Conservation (phyloP, 2,888 invertebrate genomes). For the Eurytoma adleriae region DNA sequence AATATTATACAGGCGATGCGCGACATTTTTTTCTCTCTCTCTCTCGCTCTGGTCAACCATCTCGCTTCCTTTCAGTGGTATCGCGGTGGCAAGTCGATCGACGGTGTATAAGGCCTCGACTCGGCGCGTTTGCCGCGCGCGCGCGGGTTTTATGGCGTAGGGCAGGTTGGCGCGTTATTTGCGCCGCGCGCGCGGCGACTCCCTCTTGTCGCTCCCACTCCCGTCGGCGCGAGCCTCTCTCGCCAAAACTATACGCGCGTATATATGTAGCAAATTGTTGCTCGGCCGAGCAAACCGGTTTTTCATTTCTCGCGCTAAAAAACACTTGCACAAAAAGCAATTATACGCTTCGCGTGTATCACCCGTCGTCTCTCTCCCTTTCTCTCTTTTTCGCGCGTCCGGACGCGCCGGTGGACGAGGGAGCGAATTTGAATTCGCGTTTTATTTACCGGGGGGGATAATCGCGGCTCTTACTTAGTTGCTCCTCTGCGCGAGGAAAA, state of each 20-base stretch:
- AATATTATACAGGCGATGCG: conserved; percentile 47
- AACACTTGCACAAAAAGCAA: conserved; percentile 49
- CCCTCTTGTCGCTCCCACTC: neutral
- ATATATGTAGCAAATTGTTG: conserved; percentile 44
- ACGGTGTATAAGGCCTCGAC: conserved; percentile 3
- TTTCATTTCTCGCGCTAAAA: conserved; percentile 50
- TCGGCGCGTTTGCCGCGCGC: neutral
- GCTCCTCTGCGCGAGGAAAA: too few species aligned
- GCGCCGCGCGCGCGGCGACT: neutral
- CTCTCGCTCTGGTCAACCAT: too few species aligned
- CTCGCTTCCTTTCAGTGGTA: conserved; percentile 23
- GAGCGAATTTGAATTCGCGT: neutral
- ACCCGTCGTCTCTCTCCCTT: conserved; percentile 4
- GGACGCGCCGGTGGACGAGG: neutral
- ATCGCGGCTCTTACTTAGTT: too few species aligned
- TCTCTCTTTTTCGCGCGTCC: neutral
- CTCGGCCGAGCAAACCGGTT: conserved; percentile 41
- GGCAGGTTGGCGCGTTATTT: neutral
- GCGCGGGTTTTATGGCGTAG: neutral
- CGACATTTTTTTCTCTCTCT: conserved; percentile 28
- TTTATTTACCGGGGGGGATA: too few species aligned
- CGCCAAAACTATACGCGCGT: neutral
- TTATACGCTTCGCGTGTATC: conserved; percentile 30
- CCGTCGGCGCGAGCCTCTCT: neutral
- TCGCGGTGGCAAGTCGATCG: conserved; percentile 1